Percentiles rank a stretch among this genome's conserved stretches.
Evolutionary conservation across 2,113 vertebrate genomes (phyloP).

Genomic region (Nothobranchius furzeri): DNA sequence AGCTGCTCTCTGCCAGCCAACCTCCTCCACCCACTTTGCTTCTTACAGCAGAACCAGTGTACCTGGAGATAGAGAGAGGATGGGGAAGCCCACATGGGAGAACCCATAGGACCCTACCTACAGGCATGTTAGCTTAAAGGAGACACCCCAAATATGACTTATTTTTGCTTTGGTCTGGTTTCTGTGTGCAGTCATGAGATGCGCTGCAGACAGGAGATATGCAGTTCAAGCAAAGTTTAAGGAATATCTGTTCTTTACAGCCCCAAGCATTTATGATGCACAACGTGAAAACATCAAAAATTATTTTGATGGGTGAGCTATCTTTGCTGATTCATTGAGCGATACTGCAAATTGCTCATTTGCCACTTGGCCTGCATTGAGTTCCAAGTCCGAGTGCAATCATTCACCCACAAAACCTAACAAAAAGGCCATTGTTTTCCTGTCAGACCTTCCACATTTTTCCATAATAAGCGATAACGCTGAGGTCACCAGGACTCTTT

Average conservation of each 20-base stretch:
- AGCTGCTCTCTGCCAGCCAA: constrained; percentile 46
- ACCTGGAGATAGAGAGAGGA: constrained; percentile 33
- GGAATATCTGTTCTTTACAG: constrained; percentile 34
- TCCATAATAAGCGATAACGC: constrained; percentile 19
- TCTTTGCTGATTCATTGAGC: constrained; percentile 22
- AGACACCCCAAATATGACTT: constrained; percentile 41
- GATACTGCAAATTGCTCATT: constrained; percentile 50
- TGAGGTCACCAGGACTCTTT: constrained; percentile 11
- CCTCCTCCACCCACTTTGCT: constrained; percentile 41
- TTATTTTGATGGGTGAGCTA: background rate
- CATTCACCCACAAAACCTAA: constrained; percentile 20
- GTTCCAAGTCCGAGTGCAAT: constrained; percentile 7
- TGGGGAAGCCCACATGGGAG: constrained; percentile 49
- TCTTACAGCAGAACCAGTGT: constrained; percentile 59
- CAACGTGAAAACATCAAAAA: background rate
- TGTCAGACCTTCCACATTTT: constrained; percentile 28
- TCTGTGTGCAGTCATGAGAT: constrained; percentile 6
- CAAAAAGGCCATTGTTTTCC: constrained; percentile 54
- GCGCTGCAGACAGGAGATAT: background rate
- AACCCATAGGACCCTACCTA: constrained; percentile 9
- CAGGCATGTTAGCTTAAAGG: background rate
- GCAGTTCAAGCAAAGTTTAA: no score
- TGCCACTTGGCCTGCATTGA: constrained; percentile 18
- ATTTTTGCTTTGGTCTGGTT: constrained; percentile 44
- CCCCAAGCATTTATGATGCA: constrained; percentile 1